These are phyloP conservation scores for Caloenas nicobarica DNA, from an alignment of 2,113 vertebrate genomes.

Conservation along the genomic window DNA sequence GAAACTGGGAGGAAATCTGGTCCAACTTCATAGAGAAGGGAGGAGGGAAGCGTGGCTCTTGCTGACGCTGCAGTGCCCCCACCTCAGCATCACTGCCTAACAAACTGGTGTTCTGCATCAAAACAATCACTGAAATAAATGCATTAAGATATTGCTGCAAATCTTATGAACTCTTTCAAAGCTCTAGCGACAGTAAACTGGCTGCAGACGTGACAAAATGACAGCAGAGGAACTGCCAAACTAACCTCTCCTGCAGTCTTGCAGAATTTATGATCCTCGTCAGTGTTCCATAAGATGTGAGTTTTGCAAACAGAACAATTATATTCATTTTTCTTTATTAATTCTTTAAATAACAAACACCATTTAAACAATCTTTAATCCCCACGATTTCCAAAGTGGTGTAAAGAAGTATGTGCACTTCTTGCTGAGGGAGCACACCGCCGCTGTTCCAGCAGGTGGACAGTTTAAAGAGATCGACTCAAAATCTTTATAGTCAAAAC, in stretches of 20 bases:
- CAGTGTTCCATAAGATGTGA: neutral
- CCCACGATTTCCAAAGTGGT: neutral
- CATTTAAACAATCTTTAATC: neutral
- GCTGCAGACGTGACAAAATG: neutral
- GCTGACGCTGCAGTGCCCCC: neutral
- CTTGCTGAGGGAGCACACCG: neutral
- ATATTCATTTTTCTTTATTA: neutral
- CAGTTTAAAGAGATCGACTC: neutral
- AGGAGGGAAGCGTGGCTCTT: neutral
- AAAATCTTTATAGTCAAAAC: neutral
- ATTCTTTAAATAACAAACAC: neutral
- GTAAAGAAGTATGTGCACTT: accelerated
- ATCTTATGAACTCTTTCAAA: neutral
- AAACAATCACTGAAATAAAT: neutral
- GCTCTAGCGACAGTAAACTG: neutral
- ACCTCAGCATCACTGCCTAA: neutral
- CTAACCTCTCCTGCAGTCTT: neutral
- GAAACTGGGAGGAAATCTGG: neutral
- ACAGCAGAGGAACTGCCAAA: neutral
- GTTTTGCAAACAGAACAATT: neutral
- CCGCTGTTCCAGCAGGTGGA: neutral
- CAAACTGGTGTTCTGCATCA: neutral
- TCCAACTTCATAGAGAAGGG: neutral
- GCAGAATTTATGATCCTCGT: neutral
- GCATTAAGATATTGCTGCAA: neutral